Evolutionary conservation across 2,797 vertebrate genomes (phyloP).

Genomic region (Serranus cabrilla): DNA sequence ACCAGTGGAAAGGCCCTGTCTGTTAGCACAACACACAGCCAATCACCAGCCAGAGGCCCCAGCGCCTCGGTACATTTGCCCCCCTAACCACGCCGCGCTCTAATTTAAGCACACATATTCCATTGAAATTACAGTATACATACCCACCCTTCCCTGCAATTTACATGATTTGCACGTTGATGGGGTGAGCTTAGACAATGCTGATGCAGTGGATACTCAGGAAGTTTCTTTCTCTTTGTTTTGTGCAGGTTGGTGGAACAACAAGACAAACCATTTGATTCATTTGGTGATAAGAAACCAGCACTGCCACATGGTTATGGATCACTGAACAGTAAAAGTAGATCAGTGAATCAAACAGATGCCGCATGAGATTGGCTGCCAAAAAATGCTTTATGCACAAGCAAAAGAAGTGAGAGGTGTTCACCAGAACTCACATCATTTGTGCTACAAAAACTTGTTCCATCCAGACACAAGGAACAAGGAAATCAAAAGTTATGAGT

Average conservation of each 20-base stretch:
- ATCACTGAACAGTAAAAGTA: constrained; percentile 6
- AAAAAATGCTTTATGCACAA: neutral
- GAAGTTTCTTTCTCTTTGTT: constrained; percentile 50
- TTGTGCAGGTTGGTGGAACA: constrained; percentile 23
- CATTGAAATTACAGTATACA: constrained; percentile 86
- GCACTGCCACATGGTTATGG: neutral
- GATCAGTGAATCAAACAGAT: constrained; percentile 2
- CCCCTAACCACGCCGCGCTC: constrained; percentile 84
- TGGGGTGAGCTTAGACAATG: constrained; percentile 78
- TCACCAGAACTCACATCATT: neutral
- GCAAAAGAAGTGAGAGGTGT: constrained; percentile 1
- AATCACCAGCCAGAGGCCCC: constrained; percentile 77
- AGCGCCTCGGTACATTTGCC: constrained; percentile 76
- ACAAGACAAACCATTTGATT: neutral
- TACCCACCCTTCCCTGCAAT: constrained; percentile 87
- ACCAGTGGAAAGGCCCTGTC: constrained; percentile 86
- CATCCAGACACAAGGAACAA: constrained; percentile 12
- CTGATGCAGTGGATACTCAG: constrained; percentile 51
- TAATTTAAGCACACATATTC: constrained; percentile 87
- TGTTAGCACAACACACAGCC: constrained; percentile 84
- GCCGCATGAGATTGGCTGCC: neutral
- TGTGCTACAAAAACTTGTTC: constrained; percentile 6
- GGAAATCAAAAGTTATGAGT: neutral
- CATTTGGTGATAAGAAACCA: neutral
- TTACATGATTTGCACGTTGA: constrained; percentile 81